Evolutionary conservation across 2,888 invertebrate species (phyloP), one percentile per base, ranked within the genome.

Genomic region (Phortica magna): DNA sequence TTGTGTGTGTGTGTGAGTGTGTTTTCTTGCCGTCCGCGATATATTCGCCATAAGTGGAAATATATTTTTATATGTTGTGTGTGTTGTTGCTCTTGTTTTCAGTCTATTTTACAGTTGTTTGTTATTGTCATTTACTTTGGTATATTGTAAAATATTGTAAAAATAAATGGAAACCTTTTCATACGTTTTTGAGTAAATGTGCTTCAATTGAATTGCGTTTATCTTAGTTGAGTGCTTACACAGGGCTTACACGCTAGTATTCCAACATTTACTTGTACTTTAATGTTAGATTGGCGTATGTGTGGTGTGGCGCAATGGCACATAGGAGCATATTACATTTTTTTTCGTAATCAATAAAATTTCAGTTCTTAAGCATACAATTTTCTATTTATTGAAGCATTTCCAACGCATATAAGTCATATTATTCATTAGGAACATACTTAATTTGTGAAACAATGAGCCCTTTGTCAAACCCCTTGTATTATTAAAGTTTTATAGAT

Each of bases 141-240:
- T 83, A 88, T 87, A 86, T 85, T 87, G 88, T 83, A 83, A 85
- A 85, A 88, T 85, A 88, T 88, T 82, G 83, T 77, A 79, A 78
- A 83, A 85, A 85, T 85, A 88, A 87, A 88, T 87, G 83, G 81
- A 73, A 86, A 81, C 79, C 71, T 73, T 53, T 77, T 48, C n/a
- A 12, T 61, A 10, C 19, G 70, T 48, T 19, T 61, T 61, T 19
- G 22, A n/a, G 70, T 22, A 48, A 48, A 48, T 71, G 22, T 71
- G 5, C 31, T 68, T 43, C 42, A 68, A 31, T 71, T 22, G 70
- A 71, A 71, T 71, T 71, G 22, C 53, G 70, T 22, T 53, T 70
- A 70, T 31, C 53, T 71, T 22, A 31, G 53, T 31, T 53, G 22
- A 71, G 53, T 48, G 22, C n/a, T 2, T 9, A 43, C 31, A 31